Evolutionary conservation across 1,140 invertebrate genomes (phyloP), one percentile per base, ranked within the genome.

Genomic region (Holcopasites calliopsidis): DNA sequence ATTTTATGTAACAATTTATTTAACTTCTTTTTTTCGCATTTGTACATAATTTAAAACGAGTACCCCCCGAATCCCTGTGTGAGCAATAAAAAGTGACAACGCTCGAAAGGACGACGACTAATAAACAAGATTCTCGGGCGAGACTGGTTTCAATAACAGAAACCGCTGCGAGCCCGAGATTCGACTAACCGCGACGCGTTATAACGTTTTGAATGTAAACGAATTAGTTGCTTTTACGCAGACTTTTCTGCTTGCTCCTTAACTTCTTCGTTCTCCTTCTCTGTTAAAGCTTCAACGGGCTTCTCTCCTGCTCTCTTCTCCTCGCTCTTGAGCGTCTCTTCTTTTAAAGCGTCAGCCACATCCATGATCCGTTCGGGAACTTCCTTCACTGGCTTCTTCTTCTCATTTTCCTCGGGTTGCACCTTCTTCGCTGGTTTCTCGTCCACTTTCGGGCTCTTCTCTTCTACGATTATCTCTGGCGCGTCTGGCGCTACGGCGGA

Each of bases 301-400:
- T 77, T 55, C n/a, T 69, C 40, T 18, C 38, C 50, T 1, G 60
- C 28, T 10, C 61, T 35, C 8, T 77, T 66, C 2, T 28, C 68
- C 7, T 60, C 65, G 38, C 74, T 71, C 33, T 10, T 42, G 31
- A 8, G 13, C 23, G 26, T 62, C 3, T 82, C 47, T 26, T 87
- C 82, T 3, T 86, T 86, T 18, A 72, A 61, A 13, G 76, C 65
- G 5, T 90, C 87, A 10, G 89, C 88, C 54, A 88, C 85, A 7
- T 90, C 90, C 47, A 93, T 73, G 28, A 93, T 92, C 0, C 92
- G 73, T 83, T 93, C 50, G 1, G 42, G 44, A 28, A 64, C 58
- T 3, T 28, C 38, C n/a, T 62, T 47, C 1, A 58, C 3, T 62
- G 49, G 65, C 69, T 42, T 54, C 47, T 68, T 70, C 21, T 35